Conservation (phyloP, 2,113 vertebrate genomes). For the Carassius auratus region DNA sequence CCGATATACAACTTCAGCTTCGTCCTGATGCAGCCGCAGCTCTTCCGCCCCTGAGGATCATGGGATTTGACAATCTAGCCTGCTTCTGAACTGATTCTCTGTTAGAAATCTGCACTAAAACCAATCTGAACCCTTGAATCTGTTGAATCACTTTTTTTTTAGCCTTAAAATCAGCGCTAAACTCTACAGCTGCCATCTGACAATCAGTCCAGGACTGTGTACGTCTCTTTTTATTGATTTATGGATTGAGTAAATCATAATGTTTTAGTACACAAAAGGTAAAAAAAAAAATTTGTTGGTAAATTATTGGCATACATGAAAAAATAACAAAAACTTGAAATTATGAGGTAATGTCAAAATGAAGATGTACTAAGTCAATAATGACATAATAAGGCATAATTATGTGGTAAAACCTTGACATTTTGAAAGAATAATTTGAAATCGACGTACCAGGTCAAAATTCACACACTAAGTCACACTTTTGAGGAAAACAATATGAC, state of each 20-base stretch:
- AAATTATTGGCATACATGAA: neutral
- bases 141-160: too few species aligned
- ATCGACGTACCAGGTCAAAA: neutral
- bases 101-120: neutral
- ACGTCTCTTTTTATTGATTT: neutral
- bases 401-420: too few species aligned
- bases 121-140: neutral
- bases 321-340: neutral
- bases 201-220: neutral
- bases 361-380: neutral
- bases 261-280: neutral
- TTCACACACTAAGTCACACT: neutral
- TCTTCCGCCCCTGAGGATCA: slow-evolving; percentile 73
- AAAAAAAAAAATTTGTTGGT: neutral
- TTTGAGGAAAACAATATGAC: neutral
- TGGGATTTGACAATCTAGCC: neutral
- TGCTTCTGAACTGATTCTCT: neutral
- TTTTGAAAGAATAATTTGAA: neutral
- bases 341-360: neutral
- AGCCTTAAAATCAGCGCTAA: neutral
- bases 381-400: neutral
- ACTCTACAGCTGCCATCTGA: neutral
- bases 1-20: slow-evolving; percentile 84
- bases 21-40: slow-evolving; percentile 79
- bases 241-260: neutral